phyloP scores from a whole-genome alignment of 2,113 vertebrate species.

The Rhinopomastus cyanomelas region DNA sequence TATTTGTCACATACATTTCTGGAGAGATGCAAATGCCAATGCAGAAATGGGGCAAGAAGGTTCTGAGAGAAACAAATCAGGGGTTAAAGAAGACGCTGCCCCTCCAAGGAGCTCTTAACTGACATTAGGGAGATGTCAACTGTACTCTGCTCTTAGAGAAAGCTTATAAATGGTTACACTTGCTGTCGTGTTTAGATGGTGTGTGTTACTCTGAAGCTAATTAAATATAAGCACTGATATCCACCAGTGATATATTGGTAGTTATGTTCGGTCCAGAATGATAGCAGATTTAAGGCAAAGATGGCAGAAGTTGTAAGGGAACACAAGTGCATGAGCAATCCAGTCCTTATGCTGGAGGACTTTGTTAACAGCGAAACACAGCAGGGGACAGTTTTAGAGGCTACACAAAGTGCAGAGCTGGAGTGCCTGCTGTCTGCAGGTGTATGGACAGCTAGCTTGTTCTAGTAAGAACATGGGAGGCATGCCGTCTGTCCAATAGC shows the following conservation, averaged over 20 bases:
- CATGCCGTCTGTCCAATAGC: too few relatives aligned
- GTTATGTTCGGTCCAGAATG: neutral
- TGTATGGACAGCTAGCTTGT: too few relatives aligned
- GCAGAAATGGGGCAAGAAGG: neutral
- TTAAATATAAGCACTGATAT: neutral
- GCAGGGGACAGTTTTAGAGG: too few relatives aligned
- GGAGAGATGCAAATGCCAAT: neutral
- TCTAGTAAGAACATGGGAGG: too few relatives aligned
- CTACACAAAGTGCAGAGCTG: too few relatives aligned
- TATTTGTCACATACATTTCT: neutral
- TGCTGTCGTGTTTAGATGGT: neutral
- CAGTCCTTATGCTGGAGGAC: too few relatives aligned
- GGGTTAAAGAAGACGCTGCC: neutral
- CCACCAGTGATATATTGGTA: neutral
- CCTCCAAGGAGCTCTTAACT: rapidly evolving
- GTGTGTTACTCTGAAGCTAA: neutral
- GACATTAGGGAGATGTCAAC: neutral
- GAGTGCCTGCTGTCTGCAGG: too few relatives aligned
- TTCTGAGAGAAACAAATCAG: neutral
- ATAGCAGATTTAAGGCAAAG: neutral
- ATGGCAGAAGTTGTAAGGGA: too few relatives aligned
- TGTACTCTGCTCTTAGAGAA: neutral
- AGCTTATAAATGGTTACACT: neutral
- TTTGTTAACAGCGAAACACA: too few relatives aligned
- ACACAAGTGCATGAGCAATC: too few relatives aligned